A percentile compares a stretch with the other conserved stretches of the same genome.
Conservation (phyloP, 2,113 vertebrate species). For the Sarotherodon lohbergeri region DNA sequence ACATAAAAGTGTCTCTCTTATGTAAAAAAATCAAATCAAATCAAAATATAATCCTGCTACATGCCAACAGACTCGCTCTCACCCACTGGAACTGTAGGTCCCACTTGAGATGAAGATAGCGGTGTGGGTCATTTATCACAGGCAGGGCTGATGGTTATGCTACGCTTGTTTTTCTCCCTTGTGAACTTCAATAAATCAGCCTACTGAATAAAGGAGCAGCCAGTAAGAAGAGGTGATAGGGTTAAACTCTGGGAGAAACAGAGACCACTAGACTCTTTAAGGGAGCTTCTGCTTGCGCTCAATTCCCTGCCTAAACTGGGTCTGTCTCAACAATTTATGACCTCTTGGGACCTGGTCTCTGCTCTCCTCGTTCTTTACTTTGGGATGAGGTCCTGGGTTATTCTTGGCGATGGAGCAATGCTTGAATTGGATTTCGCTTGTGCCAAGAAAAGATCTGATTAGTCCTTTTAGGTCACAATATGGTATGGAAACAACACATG, state of each 20-base stretch:
- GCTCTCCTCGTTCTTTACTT: constrained; percentile 13
- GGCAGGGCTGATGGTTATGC: constrained; percentile 44
- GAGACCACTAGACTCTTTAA: constrained; percentile 54
- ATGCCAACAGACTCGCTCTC: not conserved
- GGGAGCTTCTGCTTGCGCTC: constrained; percentile 54
- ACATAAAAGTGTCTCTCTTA: not conserved
- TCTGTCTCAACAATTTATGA: constrained; percentile 49
- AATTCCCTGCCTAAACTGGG: constrained; percentile 28
- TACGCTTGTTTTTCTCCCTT: constrained; percentile 65
- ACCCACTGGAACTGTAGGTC: constrained; percentile 28
- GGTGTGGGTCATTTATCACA: constrained; percentile 59
- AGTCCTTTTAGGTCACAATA: not conserved
- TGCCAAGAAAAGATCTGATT: not conserved
- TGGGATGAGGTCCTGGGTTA: not conserved
- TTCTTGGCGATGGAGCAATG: not conserved
- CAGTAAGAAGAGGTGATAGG: constrained; percentile 61
- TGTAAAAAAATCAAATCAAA: not conserved
- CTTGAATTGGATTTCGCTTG: not conserved
- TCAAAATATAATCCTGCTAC: not conserved
- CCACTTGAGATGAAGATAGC: constrained; percentile 54
- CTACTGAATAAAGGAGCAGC: constrained; percentile 62
- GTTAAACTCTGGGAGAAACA: constrained; percentile 67
- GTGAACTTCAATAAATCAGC: constrained; percentile 70
- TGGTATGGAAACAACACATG: not conserved
- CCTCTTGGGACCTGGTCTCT: constrained; percentile 15